Base-by-base conservation (phyloP, 2,888 invertebrate genomes). In the Epistrophe grossulariae region DNA sequence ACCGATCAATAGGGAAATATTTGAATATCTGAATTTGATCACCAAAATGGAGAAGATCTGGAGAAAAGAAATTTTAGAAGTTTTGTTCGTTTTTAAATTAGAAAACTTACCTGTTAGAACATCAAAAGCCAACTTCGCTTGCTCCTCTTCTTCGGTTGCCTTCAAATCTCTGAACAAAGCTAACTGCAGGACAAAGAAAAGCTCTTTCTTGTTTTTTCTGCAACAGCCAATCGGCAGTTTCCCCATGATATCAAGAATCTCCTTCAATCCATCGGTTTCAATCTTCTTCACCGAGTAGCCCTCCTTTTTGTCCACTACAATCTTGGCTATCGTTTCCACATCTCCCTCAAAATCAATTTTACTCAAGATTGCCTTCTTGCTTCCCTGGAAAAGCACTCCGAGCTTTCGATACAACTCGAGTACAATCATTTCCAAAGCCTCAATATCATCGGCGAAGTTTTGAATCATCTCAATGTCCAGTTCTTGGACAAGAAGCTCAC, bases 11-110 rank as follows among this genome's bases (percentile, higher is more conserved):
- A 17, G 90, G 89, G 11, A 93, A 90, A 78, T 90, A 89, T 13
- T 89, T 89, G 71, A 91, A 91, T 31, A 92, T 88, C 68, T 91
- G 88, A 70, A 92, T 81, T 28, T 90, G 89, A 17, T 90, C 90
- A 0, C 92, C 92, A 76, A 92, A 92, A 77, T 92, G 92, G 64
- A 93, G 88, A 31, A 92, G 50, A 88, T 91, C 92, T 92, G 76
- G 9, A 71, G 74, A 8, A 40, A 40, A 15, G 9, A 38, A 28
- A 3, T 8, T 15, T 9, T n/a, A 71, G 11, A 11, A 24, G 8
- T 62, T 5, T 7, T 17, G 9, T 15, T 13, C 15, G 0, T 5
- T 45, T 48, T 15, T 35, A 13, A 17, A 28, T 28, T 0, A 55
- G 9, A n/a, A 9, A 43, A 88, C 84, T 82, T 50, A 91, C 91